Conservation (phyloP, 35 echinoderm and acorn worm species). For the Acanthaster planci region DNA sequence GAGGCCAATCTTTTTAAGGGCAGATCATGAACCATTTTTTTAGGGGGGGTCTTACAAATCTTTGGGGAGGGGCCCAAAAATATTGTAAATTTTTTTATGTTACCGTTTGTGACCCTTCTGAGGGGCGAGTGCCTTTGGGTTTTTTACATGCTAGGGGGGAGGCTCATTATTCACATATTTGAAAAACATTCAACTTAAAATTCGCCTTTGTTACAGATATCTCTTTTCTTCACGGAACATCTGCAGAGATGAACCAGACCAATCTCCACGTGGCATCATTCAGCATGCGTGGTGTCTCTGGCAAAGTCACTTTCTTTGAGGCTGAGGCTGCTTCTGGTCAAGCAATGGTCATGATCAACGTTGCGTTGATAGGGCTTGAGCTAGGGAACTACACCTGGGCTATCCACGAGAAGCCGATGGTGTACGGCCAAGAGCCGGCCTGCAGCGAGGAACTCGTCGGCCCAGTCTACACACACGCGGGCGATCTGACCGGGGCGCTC, state of each 20-base stretch:
- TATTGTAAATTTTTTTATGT: no score
- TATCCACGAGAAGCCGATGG: conserved; percentile 74
- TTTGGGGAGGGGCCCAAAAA: no score
- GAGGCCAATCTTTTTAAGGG: no score
- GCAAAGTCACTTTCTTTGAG: conserved; percentile 30
- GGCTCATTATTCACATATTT: no score
- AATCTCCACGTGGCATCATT: conserved; percentile 40
- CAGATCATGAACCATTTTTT: no score
- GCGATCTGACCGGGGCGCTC: background rate
- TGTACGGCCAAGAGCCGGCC: conserved; percentile 58
- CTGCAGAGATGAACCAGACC: background rate
- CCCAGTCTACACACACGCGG: conserved; percentile 30
- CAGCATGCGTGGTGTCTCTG: conserved; percentile 61
- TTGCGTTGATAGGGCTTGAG: conserved; percentile 40
- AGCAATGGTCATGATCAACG: background rate
- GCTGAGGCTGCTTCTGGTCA: background rate
- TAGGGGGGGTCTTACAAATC: no score
- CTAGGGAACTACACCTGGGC: conserved; percentile 48
- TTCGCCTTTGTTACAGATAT: background rate
- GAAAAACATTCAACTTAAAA: no score
- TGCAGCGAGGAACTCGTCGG: conserved; percentile 54
- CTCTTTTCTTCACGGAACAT: background rate
- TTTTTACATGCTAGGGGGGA: no score
- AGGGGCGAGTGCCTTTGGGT: no score
- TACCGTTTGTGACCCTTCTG: no score